A percentile compares a stretch with the other conserved stretches of the same genome.
Conservation (phyloP, 2,888 invertebrate species). For the Geophilus truncorum region DNA sequence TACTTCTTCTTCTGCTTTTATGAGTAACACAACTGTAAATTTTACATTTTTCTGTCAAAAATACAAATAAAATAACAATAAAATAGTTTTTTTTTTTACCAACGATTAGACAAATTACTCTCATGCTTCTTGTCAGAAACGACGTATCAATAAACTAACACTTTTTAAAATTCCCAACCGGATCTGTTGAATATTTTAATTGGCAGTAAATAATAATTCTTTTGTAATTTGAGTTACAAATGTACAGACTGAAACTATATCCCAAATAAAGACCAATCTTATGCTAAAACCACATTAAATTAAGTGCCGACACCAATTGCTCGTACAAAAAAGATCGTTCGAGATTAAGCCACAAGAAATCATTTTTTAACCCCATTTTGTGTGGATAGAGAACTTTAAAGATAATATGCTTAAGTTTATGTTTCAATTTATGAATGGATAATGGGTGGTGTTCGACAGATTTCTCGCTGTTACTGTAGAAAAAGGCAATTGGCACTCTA, state of each 20-base stretch:
- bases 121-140: neutral
- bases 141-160: too few relatives aligned
- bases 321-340: neutral
- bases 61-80: neutral
- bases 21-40: neutral
- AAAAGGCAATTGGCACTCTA: neutral
- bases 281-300: neutral
- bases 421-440: neutral
- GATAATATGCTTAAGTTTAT: neutral
- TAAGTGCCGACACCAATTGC: neutral
- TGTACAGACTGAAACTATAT: neutral
- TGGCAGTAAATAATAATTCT: neutral
- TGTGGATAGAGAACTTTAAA: neutral
- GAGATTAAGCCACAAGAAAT: neutral
- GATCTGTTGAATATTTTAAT: neutral
- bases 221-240: neutral
- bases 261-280: neutral
- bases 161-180: neutral
- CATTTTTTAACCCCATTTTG: neutral
- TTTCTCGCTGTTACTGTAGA: neutral
- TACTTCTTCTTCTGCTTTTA: neutral
- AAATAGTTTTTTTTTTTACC: neutral
- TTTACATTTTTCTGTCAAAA: neutral
- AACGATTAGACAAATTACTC: neutral
- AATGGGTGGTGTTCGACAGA: neutral